Base-by-base conservation (phyloP, 2,113 vertebrate species). In the Catharus bicknelli region DNA sequence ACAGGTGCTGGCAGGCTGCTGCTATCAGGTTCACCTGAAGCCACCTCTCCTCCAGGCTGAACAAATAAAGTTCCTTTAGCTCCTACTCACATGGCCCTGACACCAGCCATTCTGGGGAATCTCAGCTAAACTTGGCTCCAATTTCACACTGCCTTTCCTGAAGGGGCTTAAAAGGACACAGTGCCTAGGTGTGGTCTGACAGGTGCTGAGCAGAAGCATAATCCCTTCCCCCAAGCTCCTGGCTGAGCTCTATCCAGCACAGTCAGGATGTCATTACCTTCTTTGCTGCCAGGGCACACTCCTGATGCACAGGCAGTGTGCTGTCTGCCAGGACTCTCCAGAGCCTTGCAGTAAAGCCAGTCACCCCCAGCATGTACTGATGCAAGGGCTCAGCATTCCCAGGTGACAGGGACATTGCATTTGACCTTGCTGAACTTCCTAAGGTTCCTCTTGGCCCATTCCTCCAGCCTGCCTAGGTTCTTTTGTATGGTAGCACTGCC, bases 301-400 rank as follows among this genome's bases (percentile, higher is more conserved):
- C 11, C 47, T 70, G 55, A 42, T 0, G 1, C 23, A 17, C 5
- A 7, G 45, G 66, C 55, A 6, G 1, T 1, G 0, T 34, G 26
- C 45, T 85, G 23, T 19, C 79, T 88, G 69, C 36, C 51, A 69
- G 23, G 42, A 36, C 25, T 27, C 45, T 6, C n/a, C 34, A 77
- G 42, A 21, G 23, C 30, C 58, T n/a, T 7, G 1, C 48, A 48
- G 53, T 12, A 86, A 54, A 86, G 8, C 29, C 63, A 43, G 43
- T 55, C 34, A 38, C 15, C 13, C 16, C 6, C 50, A 76, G 36
- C 8, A 11, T 17, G 2, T 61, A 22, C 5, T 18, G 10, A 18
- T 59, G 32, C 40, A 89, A 75, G 43, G 21, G 10, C 18, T 40
- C 32, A 18, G 51, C 51, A 68, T 62, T 74, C 14, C 42, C 36